Conservation (phyloP, 2,113 vertebrate species). For the Neogobius melanostomus region DNA sequence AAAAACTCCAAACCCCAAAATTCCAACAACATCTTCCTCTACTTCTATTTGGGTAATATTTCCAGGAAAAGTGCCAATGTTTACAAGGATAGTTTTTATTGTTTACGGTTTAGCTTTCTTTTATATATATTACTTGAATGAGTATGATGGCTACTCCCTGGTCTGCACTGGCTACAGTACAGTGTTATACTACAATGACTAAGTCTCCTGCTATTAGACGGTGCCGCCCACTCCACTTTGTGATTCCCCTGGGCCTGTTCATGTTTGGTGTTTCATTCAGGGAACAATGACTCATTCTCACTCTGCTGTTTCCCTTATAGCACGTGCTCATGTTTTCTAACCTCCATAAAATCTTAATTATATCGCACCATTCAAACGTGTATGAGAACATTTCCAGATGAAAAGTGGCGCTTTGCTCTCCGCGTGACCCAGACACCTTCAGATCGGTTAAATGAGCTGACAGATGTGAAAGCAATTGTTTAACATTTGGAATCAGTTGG, state of each 20-base stretch:
- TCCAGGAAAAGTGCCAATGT: too few relatives aligned
- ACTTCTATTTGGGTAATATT: too few relatives aligned
- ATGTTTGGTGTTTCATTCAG: not conserved
- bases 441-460: not conserved
- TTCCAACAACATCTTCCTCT: too few relatives aligned
- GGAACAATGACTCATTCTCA: conserved; percentile 2
- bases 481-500: not conserved
- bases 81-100: too few relatives aligned
- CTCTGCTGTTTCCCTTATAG: not conserved
- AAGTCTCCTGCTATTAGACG: conserved; percentile 1
- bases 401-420: not conserved
- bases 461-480: not conserved
- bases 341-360: not conserved
- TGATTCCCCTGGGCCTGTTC: not conserved
- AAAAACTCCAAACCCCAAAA: too few relatives aligned
- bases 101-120: too few relatives aligned
- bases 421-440: not conserved
- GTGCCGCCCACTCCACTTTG: not conserved
- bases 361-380: not conserved
- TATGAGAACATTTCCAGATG: conserved; percentile 1
- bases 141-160: too few relatives aligned
- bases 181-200: too few relatives aligned
- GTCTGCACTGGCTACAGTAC: not conserved
- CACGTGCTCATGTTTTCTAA: not conserved
- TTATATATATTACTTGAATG: too few relatives aligned